Evolutionary conservation across 1,140 invertebrate species (phyloP).

Genomic region (Maconellicoccus hirsutus): DNA sequence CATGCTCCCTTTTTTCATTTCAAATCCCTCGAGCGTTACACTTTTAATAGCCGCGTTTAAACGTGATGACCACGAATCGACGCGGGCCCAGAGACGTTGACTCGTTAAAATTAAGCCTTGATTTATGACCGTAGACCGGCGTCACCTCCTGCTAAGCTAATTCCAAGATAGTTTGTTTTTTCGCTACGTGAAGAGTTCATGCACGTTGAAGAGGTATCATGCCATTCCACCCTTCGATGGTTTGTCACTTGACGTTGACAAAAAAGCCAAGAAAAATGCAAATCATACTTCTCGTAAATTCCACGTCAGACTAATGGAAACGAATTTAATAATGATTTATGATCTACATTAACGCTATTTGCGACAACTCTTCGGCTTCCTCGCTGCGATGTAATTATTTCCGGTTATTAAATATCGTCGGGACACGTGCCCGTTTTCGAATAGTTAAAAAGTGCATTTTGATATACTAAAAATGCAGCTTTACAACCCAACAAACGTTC

Average conservation of each 20-base stretch:
- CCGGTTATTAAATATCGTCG: constrained; percentile 1
- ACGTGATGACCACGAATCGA: not conserved
- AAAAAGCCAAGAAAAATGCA: not conserved
- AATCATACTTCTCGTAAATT: not conserved
- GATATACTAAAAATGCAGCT: too few relatives aligned
- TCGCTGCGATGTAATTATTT: not conserved
- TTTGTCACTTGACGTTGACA: too few relatives aligned
- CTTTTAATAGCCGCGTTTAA: not conserved
- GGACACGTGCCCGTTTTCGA: not conserved
- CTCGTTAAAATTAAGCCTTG: not conserved
- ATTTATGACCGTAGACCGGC: too few relatives aligned
- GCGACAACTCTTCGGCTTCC: not conserved
- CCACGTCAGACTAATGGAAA: not conserved
- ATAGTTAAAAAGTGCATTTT: not conserved
- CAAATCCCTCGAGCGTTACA: not conserved
- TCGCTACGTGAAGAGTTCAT: too few relatives aligned
- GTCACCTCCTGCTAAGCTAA: too few relatives aligned
- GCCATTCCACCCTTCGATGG: too few relatives aligned
- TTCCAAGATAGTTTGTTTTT: too few relatives aligned
- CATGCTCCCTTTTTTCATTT: not conserved
- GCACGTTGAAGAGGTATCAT: too few relatives aligned
- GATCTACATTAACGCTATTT: not conserved
- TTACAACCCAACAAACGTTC: too few relatives aligned
- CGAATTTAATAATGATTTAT: constrained; percentile 10
- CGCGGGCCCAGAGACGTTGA: too few relatives aligned